These are phyloP conservation scores for Syrista parreyssii DNA, from an alignment of 2,888 invertebrate species.

Conservation along the genomic window DNA sequence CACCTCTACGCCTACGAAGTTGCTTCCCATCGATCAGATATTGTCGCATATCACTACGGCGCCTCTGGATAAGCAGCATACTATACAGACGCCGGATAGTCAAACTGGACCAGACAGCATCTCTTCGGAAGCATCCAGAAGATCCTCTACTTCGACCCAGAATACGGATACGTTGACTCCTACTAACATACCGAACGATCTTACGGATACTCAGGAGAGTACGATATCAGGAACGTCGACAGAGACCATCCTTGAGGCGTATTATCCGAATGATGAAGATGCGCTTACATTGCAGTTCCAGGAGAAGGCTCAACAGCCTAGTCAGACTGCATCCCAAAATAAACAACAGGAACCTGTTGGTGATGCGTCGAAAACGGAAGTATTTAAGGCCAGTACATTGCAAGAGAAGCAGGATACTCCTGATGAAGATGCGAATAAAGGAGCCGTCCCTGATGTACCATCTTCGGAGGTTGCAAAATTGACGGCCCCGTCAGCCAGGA, in stretches of 20 bases:
- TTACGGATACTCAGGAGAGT: slow-evolving; percentile 52
- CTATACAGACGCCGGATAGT: slow-evolving; percentile 41
- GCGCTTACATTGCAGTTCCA: background rate
- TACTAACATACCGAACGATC: slow-evolving; percentile 53
- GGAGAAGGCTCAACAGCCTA: background rate
- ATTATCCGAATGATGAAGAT: slow-evolving; percentile 11
- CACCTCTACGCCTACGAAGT: slow-evolving; percentile 59
- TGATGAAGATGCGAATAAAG: slow-evolving; percentile 24
- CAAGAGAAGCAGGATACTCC: slow-evolving; percentile 29
- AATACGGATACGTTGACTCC: slow-evolving; percentile 61
- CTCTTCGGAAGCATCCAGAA: slow-evolving; percentile 43
- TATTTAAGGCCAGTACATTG: background rate
- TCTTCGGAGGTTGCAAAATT: slow-evolving; percentile 30
- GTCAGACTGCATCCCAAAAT: background rate
- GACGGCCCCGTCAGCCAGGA: slow-evolving; percentile 71
- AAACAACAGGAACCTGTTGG: background rate
- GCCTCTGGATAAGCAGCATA: slow-evolving; percentile 47
- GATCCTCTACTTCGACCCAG: slow-evolving; percentile 62
- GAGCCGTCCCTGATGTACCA: slow-evolving; percentile 25
- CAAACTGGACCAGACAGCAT: slow-evolving; percentile 29
- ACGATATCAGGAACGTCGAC: slow-evolving; percentile 33
- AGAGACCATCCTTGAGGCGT: slow-evolving; percentile 40
- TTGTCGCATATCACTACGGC: slow-evolving; percentile 59
- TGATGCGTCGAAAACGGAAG: background rate
- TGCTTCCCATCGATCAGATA: slow-evolving; percentile 62